Conservation (phyloP, 2,797 vertebrate species). For the Limnodromus scolopaceus region DNA sequence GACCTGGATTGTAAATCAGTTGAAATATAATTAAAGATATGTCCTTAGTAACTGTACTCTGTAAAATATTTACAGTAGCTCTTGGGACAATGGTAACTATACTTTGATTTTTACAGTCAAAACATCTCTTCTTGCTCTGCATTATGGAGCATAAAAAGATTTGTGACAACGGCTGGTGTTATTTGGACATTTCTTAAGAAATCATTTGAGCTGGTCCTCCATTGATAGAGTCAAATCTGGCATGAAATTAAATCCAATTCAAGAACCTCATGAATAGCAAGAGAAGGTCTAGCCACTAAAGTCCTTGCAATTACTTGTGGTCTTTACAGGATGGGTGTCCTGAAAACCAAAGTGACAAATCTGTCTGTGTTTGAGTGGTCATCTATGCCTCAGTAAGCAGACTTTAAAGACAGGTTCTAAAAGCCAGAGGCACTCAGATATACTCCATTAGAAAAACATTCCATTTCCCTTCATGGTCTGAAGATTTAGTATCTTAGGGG, state of each 20-base stretch:
- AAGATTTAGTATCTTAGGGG: conserved; percentile 51
- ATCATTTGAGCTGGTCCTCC: conserved; percentile 51
- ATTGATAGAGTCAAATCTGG: conserved; percentile 69
- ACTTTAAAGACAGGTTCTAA: conserved; percentile 52
- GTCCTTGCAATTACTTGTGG: conserved; percentile 47
- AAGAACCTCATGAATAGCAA: conserved; percentile 66
- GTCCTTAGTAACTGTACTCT: not conserved
- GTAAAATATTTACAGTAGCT: not conserved
- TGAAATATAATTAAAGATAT: not conserved
- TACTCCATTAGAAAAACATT: conserved; percentile 56
- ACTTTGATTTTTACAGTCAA: conserved; percentile 31
- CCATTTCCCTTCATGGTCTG: conserved; percentile 59
- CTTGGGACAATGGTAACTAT: not conserved
- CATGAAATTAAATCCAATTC: conserved; percentile 73
- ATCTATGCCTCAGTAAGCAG: conserved; percentile 58
- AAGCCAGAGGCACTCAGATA: conserved; percentile 54
- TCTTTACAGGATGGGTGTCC: conserved; percentile 40
- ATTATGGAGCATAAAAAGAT: conserved; percentile 43
- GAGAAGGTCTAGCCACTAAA: conserved; percentile 51
- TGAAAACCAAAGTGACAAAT: conserved; percentile 51
- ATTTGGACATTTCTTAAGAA: conserved; percentile 55
- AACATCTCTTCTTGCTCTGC: conserved; percentile 28
- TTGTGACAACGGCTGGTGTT: conserved; percentile 33
- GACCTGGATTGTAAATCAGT: not conserved
- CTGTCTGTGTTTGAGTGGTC: conserved; percentile 56